These are phyloP conservation scores for Melanotus villosus DNA, from an alignment of 2,888 invertebrate species.

Conservation along the genomic window DNA sequence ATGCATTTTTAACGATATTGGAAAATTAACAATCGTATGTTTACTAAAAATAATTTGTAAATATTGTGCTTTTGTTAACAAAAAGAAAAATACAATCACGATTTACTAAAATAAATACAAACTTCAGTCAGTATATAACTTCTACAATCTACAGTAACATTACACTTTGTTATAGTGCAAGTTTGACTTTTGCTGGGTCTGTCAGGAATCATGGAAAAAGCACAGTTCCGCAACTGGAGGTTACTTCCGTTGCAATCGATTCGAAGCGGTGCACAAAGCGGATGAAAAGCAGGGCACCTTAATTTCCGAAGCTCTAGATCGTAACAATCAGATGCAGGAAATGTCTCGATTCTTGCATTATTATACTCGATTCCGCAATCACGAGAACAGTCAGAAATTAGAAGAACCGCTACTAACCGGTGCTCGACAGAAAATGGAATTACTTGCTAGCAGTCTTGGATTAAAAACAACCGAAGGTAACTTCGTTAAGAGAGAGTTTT, in stretches of 20 bases:
- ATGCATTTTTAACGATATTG: too few species aligned
- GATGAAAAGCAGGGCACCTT: slow-evolving; percentile 74
- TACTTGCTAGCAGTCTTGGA: slow-evolving; percentile 71
- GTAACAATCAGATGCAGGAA: slow-evolving; percentile 74
- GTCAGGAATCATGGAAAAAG: slow-evolving; percentile 79
- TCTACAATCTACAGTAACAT: too few species aligned
- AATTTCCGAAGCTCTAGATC: slow-evolving; percentile 73
- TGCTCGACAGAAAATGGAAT: slow-evolving; percentile 75
- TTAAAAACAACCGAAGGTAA: slow-evolving; percentile 64
- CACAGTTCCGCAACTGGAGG: slow-evolving; percentile 80
- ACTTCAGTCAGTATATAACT: too few species aligned
- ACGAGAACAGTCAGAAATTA: slow-evolving; percentile 76
- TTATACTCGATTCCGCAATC: slow-evolving; percentile 76
- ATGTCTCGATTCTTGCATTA: slow-evolving; percentile 77
- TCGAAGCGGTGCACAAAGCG: slow-evolving; percentile 76
- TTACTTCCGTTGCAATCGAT: slow-evolving; percentile 75
- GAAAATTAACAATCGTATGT: too few species aligned
- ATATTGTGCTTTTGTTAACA: too few species aligned
- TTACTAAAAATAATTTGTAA: too few species aligned
- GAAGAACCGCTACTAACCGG: slow-evolving; percentile 75
- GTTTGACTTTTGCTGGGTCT: slow-evolving; percentile 82
- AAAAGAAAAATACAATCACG: too few species aligned
- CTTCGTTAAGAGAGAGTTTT: too few species aligned
- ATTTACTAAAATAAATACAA: too few species aligned
- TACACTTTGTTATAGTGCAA: slow-evolving; percentile 73